Conservation (phyloP, 2,113 vertebrate genomes). For the Aegypius monachus region DNA sequence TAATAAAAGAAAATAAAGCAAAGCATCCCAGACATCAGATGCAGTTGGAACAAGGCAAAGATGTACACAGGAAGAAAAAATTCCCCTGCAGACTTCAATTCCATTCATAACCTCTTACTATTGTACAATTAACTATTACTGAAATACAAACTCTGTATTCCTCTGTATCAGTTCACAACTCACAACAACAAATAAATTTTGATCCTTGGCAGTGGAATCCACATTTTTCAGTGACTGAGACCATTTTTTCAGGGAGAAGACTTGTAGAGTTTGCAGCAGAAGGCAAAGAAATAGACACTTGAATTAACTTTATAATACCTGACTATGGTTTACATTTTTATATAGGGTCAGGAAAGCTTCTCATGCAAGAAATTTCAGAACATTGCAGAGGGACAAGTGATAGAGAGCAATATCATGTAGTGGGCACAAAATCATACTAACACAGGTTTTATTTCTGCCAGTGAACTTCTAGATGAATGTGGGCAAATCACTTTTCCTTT, state of each 20-base stretch:
- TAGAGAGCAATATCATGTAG: not conserved
- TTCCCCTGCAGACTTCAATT: not conserved
- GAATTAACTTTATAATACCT: not conserved
- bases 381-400: not conserved
- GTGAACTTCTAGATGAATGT: not conserved
- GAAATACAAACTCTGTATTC: not conserved
- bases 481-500: not conserved
- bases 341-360: not conserved
- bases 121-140: not conserved
- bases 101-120: not conserved
- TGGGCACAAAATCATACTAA: not conserved
- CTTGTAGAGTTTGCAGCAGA: not conserved
- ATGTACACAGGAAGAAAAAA: not conserved
- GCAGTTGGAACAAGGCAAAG: not conserved
- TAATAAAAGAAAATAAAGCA: conserved; percentile 2
- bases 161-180: not conserved
- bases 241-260: not conserved
- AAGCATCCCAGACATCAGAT: not conserved
- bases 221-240: not conserved
- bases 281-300: not conserved
- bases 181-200: not conserved
- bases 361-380: not conserved
- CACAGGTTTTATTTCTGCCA: not conserved
- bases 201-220: not conserved
- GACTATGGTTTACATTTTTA: not conserved